Percentiles rank a stretch among this genome's conserved stretches.
phyloP scores from a whole-genome alignment of 2,113 vertebrate species.

The Puffinus mauretanicus region DNA sequence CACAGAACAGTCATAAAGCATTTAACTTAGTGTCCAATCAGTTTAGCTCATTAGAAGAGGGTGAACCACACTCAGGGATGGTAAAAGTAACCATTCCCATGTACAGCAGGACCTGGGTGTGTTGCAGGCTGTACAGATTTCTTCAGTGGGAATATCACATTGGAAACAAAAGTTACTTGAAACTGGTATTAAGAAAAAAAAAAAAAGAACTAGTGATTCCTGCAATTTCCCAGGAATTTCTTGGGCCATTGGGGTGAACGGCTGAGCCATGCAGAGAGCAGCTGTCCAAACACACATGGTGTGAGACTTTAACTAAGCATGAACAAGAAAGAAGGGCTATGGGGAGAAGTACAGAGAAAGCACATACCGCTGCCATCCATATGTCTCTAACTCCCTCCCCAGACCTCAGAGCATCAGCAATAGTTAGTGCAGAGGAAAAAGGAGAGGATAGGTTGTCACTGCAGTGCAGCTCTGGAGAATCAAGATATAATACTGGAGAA shows the following conservation, averaged over 20 bases:
- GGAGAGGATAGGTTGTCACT: neutral
- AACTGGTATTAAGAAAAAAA: neutral
- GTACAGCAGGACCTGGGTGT: neutral
- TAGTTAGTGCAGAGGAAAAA: neutral
- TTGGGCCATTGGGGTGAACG: neutral
- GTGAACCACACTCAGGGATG: neutral
- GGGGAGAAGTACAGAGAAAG: neutral
- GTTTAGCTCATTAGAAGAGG: neutral
- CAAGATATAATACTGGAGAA: neutral
- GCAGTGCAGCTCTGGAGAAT: neutral
- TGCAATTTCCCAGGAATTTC: constrained; percentile 43
- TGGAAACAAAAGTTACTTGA: neutral
- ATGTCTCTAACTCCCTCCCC: neutral
- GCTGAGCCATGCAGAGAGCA: constrained; percentile 14
- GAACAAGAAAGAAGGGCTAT: neutral
- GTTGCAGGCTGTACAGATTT: neutral
- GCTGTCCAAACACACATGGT: constrained; percentile 41
- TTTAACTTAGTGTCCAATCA: neutral
- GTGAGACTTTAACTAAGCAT: constrained; percentile 28
- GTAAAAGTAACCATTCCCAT: neutral
- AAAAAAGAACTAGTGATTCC: neutral
- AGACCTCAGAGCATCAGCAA: neutral
- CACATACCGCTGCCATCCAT: neutral
- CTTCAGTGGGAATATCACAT: neutral
- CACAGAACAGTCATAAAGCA: neutral